phyloP scores from a whole-genome alignment of 1,140 invertebrate genomes.

The Caenorhabditis briggsae region DNA sequence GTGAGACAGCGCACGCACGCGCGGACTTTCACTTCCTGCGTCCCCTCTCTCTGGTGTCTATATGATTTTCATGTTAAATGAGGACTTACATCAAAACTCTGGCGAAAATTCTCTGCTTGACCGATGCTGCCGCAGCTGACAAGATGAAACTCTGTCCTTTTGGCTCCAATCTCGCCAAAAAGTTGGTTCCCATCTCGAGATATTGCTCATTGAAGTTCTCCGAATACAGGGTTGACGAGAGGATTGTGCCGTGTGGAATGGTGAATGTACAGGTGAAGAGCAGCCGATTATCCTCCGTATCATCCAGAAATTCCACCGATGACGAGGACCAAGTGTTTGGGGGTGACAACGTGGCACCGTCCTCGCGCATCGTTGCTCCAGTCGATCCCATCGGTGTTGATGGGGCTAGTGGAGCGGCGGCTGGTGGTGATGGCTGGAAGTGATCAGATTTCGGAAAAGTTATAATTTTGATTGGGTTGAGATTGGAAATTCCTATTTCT shows the following conservation, averaged over 20 bases:
- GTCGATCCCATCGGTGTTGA: neutral
- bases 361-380: slow-evolving; percentile 24
- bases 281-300: slow-evolving; percentile 14
- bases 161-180: slow-evolving; percentile 41
- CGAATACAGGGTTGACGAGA: slow-evolving; percentile 18
- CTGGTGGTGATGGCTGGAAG: neutral
- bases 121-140: slow-evolving; percentile 52
- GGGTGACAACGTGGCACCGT: slow-evolving; percentile 61
- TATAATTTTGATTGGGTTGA: too few species aligned
- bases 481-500: too few species aligned
- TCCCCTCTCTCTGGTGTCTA: neutral
- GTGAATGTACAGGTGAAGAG: slow-evolving; percentile 23
- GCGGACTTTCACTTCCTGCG: neutral
- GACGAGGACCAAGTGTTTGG: slow-evolving; percentile 60
- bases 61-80: neutral
- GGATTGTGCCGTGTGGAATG: neutral
- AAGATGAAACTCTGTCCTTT: slow-evolving; percentile 62
- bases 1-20: neutral
- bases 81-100: slow-evolving; percentile 54
- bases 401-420: neutral
- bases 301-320: slow-evolving; percentile 33
- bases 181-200: slow-evolving; percentile 27
- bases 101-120: slow-evolving; percentile 61
- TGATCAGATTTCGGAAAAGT: too few species aligned
- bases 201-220: slow-evolving; percentile 52